Base-by-base conservation (phyloP, 1,140 invertebrate species). In the Parapsyche elsis region DNA sequence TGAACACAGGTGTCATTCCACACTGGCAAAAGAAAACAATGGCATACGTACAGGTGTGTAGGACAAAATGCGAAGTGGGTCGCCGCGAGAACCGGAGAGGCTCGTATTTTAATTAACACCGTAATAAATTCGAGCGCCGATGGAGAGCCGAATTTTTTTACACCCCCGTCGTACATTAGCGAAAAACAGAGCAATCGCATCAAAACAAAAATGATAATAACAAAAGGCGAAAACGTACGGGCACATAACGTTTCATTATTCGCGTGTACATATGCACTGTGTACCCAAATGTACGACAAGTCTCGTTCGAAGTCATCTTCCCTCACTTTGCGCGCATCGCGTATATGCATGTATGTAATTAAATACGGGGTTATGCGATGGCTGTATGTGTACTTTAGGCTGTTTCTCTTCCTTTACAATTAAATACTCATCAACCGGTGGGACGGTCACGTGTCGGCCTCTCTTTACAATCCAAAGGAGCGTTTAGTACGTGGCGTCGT, bases 71-170 rank as follows among this genome's bases (percentile, higher is more conserved):
- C 21, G 53, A 16, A 59, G 53, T 59, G 49, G 30, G 30, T 38
- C 30, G 30, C 30, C 30, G 24, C 75, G 45, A 71, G 19, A n/a
- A 59, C 53, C 14, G 30, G 64, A 57, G 23, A 12, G 57, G 30
- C 73, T 59, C 77, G 80, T 80, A 80, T 82, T 82, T 82, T 80
- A 82, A 82, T 82, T 82, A 82, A 82, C 81, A 64, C 64, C 46
- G 81, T 78, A 80, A 82, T 82, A 82, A 82, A 82, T 82, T 82
- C 78, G 23, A n/a, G 49, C 30, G 61, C 46, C 81, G 78, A 82
- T 82, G 78, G 75, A 82, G 74, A 76, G 71, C 81, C 78, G 77
- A 76, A 59, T 79, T 82, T 82, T 49, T 75, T 75, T 30, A n/a
- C n/a, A n/a, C n/a, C 49, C 49, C 49, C 49, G 71, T 75, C 2